Evolutionary conservation across 2,797 vertebrate genomes (phyloP).

Genomic region (Gambusia yucatana): DNA sequence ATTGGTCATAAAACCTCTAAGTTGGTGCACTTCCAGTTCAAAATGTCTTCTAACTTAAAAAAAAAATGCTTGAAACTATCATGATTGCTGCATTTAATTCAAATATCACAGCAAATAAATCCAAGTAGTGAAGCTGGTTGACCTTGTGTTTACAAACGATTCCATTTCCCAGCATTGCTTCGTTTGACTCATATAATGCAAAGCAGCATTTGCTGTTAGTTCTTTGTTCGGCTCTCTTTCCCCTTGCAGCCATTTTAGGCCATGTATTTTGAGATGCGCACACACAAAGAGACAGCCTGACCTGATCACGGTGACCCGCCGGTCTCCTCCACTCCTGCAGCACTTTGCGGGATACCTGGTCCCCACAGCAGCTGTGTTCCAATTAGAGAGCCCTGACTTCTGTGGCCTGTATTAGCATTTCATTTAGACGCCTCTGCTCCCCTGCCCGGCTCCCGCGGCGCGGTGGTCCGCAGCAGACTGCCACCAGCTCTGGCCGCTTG

Average conservation of each 20-base stretch:
- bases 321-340: conserved; percentile 63
- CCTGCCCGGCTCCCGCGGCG: conserved; percentile 71
- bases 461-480: conserved; percentile 64
- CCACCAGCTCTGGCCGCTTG: conserved; percentile 61
- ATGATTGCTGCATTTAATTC: background rate
- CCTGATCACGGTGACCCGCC: conserved; percentile 74
- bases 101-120: background rate
- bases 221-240: conserved; percentile 21
- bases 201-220: conserved; percentile 14
- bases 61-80: background rate
- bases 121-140: background rate
- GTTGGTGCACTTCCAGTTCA: background rate
- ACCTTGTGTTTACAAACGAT: background rate
- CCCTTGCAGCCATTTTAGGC: conserved; percentile 53
- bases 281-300: conserved; percentile 63
- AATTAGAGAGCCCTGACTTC: conserved; percentile 87
- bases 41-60: background rate
- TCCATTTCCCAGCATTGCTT: background rate
- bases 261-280: conserved; percentile 70
- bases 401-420: conserved; percentile 87
- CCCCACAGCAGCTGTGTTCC: conserved; percentile 87
- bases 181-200: background rate
- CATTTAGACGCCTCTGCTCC: conserved; percentile 82
- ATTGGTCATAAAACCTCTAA: background rate
- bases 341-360: conserved; percentile 72